phyloP scores from a whole-genome alignment of 2,113 vertebrate genomes.

The Periophthalmus modestus region DNA sequence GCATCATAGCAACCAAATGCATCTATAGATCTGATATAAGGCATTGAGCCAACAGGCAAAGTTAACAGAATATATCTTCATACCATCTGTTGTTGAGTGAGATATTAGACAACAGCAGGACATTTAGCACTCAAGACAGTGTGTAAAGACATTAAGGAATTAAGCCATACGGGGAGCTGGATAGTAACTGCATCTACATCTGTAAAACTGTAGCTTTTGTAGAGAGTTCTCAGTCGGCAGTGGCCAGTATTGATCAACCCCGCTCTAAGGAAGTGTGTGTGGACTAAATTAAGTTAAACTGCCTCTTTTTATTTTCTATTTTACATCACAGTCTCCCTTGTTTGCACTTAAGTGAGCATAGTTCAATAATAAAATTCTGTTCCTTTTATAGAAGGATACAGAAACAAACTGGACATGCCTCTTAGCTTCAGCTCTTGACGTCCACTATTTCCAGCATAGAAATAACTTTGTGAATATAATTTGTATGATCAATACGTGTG shows the following conservation, averaged over 20 bases:
- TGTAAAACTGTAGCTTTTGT: not conserved
- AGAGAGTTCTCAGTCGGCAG: not conserved
- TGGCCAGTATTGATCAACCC: not conserved
- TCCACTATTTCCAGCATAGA: too few relatives aligned
- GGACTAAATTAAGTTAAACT: not conserved
- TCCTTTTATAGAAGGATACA: not conserved
- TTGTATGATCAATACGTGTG: too few relatives aligned
- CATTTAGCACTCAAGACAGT: not conserved
- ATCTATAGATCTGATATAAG: not conserved
- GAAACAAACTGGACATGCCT: not conserved
- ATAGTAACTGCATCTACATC: not conserved
- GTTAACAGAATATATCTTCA: not conserved
- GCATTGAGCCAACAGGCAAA: not conserved
- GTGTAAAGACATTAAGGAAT: not conserved
- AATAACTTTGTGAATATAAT: too few relatives aligned
- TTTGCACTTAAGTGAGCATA: not conserved
- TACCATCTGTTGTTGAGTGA: not conserved
- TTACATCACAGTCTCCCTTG: not conserved
- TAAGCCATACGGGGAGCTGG: not conserved
- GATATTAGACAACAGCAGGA: not conserved
- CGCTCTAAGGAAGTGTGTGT: not conserved
- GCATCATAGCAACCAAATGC: not conserved
- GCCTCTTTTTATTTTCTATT: not conserved
- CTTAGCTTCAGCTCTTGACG: not conserved
- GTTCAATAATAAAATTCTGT: too few relatives aligned